phyloP scores from a whole-genome alignment of 1,140 invertebrate genomes.

The Chymomyza costata region DNA sequence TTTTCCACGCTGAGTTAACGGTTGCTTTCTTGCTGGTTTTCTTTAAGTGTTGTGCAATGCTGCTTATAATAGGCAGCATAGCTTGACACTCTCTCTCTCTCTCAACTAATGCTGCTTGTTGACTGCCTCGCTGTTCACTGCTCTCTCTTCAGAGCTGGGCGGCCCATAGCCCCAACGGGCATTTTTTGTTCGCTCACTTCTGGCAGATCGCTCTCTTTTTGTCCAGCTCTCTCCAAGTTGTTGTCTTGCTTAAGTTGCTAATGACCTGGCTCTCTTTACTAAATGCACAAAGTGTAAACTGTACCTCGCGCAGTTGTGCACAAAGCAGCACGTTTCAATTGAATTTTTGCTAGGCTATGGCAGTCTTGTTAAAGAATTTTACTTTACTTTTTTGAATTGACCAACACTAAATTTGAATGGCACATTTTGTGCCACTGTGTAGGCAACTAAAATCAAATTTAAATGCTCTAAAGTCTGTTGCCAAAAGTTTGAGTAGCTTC shows the following conservation, averaged over 20 bases:
- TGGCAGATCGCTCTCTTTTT: too few species aligned
- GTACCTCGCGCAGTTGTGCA: constrained; percentile 33
- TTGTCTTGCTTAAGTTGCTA: constrained; percentile 43
- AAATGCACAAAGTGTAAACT: constrained; percentile 56
- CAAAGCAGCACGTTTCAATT: constrained; percentile 23
- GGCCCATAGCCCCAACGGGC: too few species aligned
- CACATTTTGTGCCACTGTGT: constrained; percentile 18
- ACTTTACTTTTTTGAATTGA: constrained; percentile 44
- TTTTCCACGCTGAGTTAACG: too few species aligned
- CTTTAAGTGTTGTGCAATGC: constrained; percentile 15
- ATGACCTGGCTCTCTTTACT: constrained; percentile 30
- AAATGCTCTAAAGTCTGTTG: too few species aligned
- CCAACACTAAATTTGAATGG: constrained; percentile 45
- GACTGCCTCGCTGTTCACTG: constrained; percentile 12
- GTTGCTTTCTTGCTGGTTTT: constrained; percentile 19
- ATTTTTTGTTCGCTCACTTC: too few species aligned
- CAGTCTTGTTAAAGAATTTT: background rate
- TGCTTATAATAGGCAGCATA: background rate
- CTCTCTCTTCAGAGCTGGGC: too few species aligned
- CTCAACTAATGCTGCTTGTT: constrained; percentile 12
- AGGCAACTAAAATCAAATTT: constrained; percentile 36
- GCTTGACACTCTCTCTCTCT: background rate
- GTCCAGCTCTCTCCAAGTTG: too few species aligned
- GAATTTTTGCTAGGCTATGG: constrained; percentile 49
- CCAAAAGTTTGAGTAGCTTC: constrained; percentile 29